Base-by-base conservation (phyloP, 2,888 invertebrate species). In the Drosophila macrospina region DNA sequence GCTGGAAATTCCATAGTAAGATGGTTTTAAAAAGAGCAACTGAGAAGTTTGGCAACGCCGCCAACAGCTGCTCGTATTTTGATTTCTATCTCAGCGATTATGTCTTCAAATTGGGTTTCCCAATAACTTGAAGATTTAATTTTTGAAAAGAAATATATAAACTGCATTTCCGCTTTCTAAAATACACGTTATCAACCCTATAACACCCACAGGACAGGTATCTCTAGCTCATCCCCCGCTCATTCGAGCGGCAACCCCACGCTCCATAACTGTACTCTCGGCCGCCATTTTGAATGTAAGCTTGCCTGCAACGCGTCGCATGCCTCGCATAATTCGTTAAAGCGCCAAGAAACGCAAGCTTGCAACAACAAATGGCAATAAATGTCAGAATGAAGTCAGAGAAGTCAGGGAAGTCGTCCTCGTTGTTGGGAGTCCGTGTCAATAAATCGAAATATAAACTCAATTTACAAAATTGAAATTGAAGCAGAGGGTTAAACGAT, bases 391-490 rank as follows among this genome's bases (percentile, higher is more conserved):
- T 41, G 52, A 57, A 57, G 68, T 45, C 39, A 20, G 30, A 45
- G 52, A 57, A 57, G 68, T 45, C 39, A 20, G 30, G 20, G 54
- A 42, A 41, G 32, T 39, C 52, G 63, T 44, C 51, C 59, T 26
- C 62, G 60, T 66, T 50, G 59, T 51, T 63, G 72, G 59, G 16
- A 55, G 71, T 80, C 63, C 66, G 72, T 84, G 79, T 77, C 84
- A 86, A 89, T 89, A 89, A 89, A 89, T 89, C 89, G 89, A 84
- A 86, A 83, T 80, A 74, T 80, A 86, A 87, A 78, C 81, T 86
- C 88, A 88, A 89, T 90, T 88, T 84, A 78, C 78, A 70, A 88
- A 89, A 89, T 89, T 86, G 77, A 89, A 90, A 88, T 88, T 85
- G 89, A 89, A 78, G 79, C 76, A 74, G 78, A 79, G 84, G 87